Conservation (phyloP, 2,888 invertebrate species). For the Oeneis ivallda region DNA sequence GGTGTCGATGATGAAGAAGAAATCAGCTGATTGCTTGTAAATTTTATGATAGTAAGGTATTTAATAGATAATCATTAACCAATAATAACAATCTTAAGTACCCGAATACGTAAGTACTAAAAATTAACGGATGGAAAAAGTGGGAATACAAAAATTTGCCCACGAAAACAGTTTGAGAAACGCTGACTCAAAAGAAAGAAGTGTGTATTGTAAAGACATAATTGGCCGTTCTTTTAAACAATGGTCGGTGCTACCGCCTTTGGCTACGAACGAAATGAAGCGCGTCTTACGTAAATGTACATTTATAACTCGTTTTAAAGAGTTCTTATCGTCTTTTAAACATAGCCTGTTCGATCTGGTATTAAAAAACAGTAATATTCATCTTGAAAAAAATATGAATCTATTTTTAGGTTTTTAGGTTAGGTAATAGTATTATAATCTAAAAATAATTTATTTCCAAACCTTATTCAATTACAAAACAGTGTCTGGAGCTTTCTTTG, state of each 20-base stretch:
- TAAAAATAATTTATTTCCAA: no score
- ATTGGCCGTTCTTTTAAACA: constrained; percentile 73
- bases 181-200: constrained; percentile 46
- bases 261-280: constrained; percentile 68
- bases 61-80: no score
- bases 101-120: no score
- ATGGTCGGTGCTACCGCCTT: constrained; percentile 67
- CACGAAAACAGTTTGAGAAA: constrained; percentile 4
- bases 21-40: no score
- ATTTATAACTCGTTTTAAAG: constrained; percentile 50
- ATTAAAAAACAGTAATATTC: constrained; percentile 46
- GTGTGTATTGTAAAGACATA: constrained; percentile 69
- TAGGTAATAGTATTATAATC: no score
- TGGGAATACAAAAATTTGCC: not conserved
- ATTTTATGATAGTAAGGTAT: no score
- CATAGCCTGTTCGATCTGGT: constrained; percentile 28
- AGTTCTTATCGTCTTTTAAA: constrained; percentile 40
- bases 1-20: no score
- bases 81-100: no score
- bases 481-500: no score
- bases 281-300: constrained; percentile 61
- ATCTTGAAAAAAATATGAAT: no score
- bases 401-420: no score
- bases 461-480: no score
- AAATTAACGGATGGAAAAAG: not conserved